Evolutionary conservation across 2,888 invertebrate species (phyloP), one percentile per base, ranked within the genome.

Genomic region (Eupsilia transversa): DNA sequence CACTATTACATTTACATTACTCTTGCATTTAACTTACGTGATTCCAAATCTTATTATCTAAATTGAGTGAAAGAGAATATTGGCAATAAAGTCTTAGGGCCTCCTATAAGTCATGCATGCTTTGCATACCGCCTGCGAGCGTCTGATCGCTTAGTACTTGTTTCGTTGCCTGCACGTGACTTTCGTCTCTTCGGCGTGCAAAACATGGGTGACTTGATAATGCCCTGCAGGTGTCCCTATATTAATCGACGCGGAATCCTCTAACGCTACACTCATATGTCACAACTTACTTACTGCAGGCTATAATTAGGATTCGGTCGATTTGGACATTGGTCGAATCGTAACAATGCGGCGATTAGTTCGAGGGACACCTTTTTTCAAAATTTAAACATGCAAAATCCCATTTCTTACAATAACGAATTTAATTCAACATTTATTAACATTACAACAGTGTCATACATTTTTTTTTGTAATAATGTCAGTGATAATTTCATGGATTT

Each of bases 161-260:
- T 76, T 73, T 57, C 52, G 67, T 70, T 63, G 57, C 68, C 70
- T 41, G 43, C 38, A 20, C 17, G 49, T 71, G 30, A 59, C 12
- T 7, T 56, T 49, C 27, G 49, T 33, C 9, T 59, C 49, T 35
- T 54, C 3, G 41, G 71, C 54, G 17, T 82, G 72, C 82, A 38
- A 74, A 82, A 72, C 65, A 74, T 78, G 74, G 65, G 61, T 82
- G 79, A 78, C 82, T 78, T 81, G 43, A 57, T 65, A 41, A 60
- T 64, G 35, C 72, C 68, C 60, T 72, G 33, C 30, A 52, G 74
- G 83, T 72, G 74, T 64, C 71, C 79, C 67, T 70, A 27, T 60
- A 75, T 66, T 83, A 82, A 79, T 75, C 63, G 71, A 57, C 49
- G 54, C 69, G 0, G 0, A 46, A 59, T 70, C 20, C 10, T 75